Evolutionary conservation across 1,140 invertebrate genomes (phyloP).

Genomic region (Daktulosphaira vitifoliae): DNA sequence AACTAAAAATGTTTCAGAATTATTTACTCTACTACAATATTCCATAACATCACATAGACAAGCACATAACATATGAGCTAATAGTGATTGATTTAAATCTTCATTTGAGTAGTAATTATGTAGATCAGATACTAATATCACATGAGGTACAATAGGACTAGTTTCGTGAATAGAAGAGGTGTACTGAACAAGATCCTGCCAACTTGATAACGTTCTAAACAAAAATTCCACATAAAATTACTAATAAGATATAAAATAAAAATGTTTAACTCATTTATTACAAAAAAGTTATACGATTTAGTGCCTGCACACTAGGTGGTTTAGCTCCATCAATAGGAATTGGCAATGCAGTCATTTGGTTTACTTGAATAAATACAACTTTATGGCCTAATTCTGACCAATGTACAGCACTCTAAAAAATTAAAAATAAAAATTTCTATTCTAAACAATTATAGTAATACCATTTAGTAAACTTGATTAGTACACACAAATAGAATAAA

Average conservation of each 20-base stretch:
- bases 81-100: neutral
- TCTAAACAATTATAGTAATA: no score
- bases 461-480: no score
- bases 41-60: constrained; percentile 3
- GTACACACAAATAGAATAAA: neutral
- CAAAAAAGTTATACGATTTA: constrained; percentile 25
- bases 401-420: constrained; percentile 13
- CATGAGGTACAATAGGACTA: constrained; percentile 9
- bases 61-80: constrained; percentile 25
- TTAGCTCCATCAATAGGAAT: constrained; percentile 11
- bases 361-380: constrained; percentile 20
- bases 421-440: neutral
- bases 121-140: constrained; percentile 11
- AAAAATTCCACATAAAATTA: neutral
- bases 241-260: neutral
- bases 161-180: constrained; percentile 13
- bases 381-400: constrained; percentile 17
- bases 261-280: neutral
- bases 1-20: constrained; percentile 2
- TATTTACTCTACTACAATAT: constrained; percentile 1
- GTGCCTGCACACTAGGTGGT: constrained; percentile 5
- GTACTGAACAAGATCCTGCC: constrained; percentile 17
- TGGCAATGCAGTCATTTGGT: constrained; percentile 7
- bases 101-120: constrained; percentile 4
- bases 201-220: constrained; percentile 8